These are phyloP conservation scores for Drosophila engyochracea DNA, from an alignment of 2,888 invertebrate genomes.

Conservation along the genomic window DNA sequence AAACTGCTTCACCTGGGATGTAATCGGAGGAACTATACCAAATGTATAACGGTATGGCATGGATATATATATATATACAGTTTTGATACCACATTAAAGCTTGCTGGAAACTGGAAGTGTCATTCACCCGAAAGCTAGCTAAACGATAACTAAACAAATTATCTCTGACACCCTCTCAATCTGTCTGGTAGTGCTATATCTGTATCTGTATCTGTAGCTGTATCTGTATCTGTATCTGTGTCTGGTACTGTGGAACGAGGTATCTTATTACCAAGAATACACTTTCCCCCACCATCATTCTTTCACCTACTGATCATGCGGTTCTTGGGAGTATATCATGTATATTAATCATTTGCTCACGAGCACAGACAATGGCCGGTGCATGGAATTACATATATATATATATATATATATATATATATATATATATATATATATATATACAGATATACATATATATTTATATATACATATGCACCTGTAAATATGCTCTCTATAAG, in stretches of 20 bases:
- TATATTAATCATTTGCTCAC: slow-evolving; percentile 33
- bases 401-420: slow-evolving; percentile 4
- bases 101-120: slow-evolving; percentile 32
- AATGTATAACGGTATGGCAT: neutral
- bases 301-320: slow-evolving; percentile 13
- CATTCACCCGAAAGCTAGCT: slow-evolving; percentile 47
- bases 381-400: slow-evolving; percentile 28
- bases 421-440: slow-evolving; percentile 10
- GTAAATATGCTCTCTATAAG: slow-evolving; percentile 31
- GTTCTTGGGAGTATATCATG: slow-evolving; percentile 5
- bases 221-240: neutral
- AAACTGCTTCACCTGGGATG: slow-evolving; percentile 6
- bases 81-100: slow-evolving; percentile 16
- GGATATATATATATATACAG: neutral
- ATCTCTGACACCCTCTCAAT: slow-evolving; percentile 3
- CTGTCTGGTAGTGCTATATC: slow-evolving; percentile 1
- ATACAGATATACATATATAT: neutral
- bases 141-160: slow-evolving; percentile 29
- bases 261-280: slow-evolving; percentile 32
- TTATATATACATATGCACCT: slow-evolving; percentile 30
- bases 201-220: neutral
- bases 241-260: slow-evolving; percentile 17
- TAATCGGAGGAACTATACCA: slow-evolving; percentile 27
- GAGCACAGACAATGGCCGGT: slow-evolving; percentile 24
- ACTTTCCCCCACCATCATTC: neutral